Base-by-base conservation (phyloP, 2,888 invertebrate genomes). In the Latrodectus elegans region DNA sequence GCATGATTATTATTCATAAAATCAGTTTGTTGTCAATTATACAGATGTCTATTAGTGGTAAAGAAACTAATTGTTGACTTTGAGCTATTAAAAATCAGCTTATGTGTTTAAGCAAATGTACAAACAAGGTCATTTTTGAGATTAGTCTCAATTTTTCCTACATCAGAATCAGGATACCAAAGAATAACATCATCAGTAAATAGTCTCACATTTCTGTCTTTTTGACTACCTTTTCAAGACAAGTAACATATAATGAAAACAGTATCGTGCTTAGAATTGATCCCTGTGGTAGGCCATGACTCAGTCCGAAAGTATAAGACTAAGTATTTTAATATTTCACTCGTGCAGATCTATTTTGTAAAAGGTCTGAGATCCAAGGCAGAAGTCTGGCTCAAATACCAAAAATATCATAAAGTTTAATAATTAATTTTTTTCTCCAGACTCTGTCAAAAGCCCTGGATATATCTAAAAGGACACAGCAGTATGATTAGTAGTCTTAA, bases 291-390 rank as follows among this genome's bases (percentile, higher is more conserved):
- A 77, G 8, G 9, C 68, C 77, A 52, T 77, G 67, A 14, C 15
- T 22, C 15, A 51, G 14, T 17, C 17, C 53, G 52, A 77, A 77
- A 14, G 3, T 49, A 9, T 38, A 15, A 8, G 77, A 68, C 10
- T 68, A 3, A 17, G 53, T 8, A 12, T 51, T 77, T 14, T 51
- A 51, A 52, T 51, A 38, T 26, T 51, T 68, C 11, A 77, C 68
- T 17, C 14, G 51, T 51, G 52, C 52, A 10, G n/a, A 8, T 52
- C 51, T 77, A 26, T 77, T 11, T n/a, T 22, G 1, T 26, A 77
- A n/a, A 26, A 77, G 68, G 49, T 77, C 68, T 22, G n/a, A 77
- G 12, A 76, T 22, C 64, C 75, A 75, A 60, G 75, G 12, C 49
- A 76, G 49, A 51, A 67, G n/a, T 17, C 65, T 65, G 8, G 17